Base-by-base conservation (phyloP, 2,888 invertebrate species). In the Clanis bilineata region DNA sequence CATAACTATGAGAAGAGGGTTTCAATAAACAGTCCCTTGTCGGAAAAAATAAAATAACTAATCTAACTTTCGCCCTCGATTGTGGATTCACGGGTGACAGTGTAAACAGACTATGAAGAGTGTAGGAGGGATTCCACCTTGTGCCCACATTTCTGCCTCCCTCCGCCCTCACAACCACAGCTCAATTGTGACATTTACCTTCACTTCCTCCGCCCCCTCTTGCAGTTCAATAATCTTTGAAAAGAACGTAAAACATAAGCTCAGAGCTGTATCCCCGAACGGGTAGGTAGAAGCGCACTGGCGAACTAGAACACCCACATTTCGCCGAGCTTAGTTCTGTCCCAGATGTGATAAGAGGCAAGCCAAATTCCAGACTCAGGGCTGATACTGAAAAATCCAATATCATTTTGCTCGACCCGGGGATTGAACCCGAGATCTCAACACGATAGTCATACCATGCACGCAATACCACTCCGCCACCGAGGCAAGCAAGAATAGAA, bases 161-260 rank as follows among this genome's bases (percentile, higher is more conserved):
- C 63, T 58, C 60, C 41, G 62, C 64, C 67, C 70, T 67, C 71
- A n/a, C 60, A 66, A 67, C 68, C 71, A 70, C 74, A 74, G 78
- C 79, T 84, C 79, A 83, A 86, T 86, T 82, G 85, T 84, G 84
- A 86, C 85, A 85, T 87, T 89, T 87, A 85, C 85, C 80, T 85
- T 80, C 70, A 84, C 80, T 85, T 80, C 70, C 76, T 76, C 69
- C 77, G 76, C 74, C 77, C 79, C 81, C 69, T 69, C 81, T 81
- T 69, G 69, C 81, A 82, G 82, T 85, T 86, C 83, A 85, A 83
- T 85, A 85, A 82, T 84, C 80, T 80, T 79, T 79, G 69, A 75
- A 77, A 74, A 74, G 71, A 71, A 77, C 65, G 69, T 81, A 81
- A 80, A n/a, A n/a, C n/a, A n/a, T n/a, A n/a, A n/a, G n/a, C n/a